These are phyloP conservation scores for Hyles euphorbiae DNA, from an alignment of 1,140 invertebrate genomes.

Conservation along the genomic window DNA sequence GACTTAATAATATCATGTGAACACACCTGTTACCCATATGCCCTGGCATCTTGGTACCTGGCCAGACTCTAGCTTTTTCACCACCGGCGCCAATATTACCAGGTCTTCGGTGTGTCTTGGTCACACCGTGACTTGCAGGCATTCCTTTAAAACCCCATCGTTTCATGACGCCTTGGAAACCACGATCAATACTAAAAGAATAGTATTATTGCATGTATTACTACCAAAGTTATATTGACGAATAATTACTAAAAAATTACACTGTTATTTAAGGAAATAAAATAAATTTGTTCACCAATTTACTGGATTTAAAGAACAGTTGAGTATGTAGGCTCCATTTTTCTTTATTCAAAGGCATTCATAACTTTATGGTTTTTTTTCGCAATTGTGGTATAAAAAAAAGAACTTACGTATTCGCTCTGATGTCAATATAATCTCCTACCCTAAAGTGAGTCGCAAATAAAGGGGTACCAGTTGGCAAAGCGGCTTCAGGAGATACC, in stretches of 20 bases:
- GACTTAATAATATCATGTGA: not conserved
- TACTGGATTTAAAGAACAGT: too few relatives aligned
- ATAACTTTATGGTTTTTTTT: too few relatives aligned
- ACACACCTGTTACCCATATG: slow-evolving; percentile 92
- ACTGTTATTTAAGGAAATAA: slow-evolving; percentile 2
- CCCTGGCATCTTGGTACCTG: slow-evolving; percentile 97
- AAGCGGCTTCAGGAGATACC: slow-evolving; percentile 89
- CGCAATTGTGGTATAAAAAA: not conserved
- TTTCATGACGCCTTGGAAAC: slow-evolving; percentile 99
- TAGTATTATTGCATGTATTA: slow-evolving; percentile 4
- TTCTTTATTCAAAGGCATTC: too few relatives aligned
- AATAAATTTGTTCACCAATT: not conserved
- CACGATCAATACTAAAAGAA: slow-evolving; percentile 86
- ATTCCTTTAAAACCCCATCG: slow-evolving; percentile 96
- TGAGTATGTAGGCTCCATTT: too few relatives aligned
- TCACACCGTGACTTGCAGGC: slow-evolving; percentile 93
- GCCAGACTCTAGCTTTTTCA: slow-evolving; percentile 90
- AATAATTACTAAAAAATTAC: too few relatives aligned
- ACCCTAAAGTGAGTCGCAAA: slow-evolving; percentile 92
- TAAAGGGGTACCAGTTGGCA: slow-evolving; percentile 93
- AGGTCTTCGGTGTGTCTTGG: slow-evolving; percentile 94
- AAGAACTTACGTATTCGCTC: slow-evolving; percentile 91
- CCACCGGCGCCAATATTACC: slow-evolving; percentile 93
- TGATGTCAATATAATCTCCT: slow-evolving; percentile 93
- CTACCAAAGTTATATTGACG: too few relatives aligned